Evolutionary conservation across 2,113 vertebrate genomes (phyloP), one percentile per base, ranked within the genome.

Genomic region (Sceloporus tristichus): DNA sequence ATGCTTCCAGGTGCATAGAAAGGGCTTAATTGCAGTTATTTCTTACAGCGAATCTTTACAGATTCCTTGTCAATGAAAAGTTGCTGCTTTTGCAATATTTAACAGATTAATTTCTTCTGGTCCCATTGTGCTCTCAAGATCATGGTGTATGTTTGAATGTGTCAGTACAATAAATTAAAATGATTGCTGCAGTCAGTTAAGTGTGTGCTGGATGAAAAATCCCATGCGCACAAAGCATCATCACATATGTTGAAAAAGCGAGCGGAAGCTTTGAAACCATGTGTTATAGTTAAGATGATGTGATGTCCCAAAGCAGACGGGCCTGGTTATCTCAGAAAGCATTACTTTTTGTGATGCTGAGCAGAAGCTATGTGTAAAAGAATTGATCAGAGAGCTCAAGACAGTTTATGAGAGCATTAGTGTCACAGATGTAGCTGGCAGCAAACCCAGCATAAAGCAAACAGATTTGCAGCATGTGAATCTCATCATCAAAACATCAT

Each of bases 331-430:
- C 92, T 94, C 88, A 91, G 90, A 89, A 96, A 94, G 89, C 88
- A 90, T 79, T 91, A 90, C 91, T 94, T 84, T 94, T 96, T 94
- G 59, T 95, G 91, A 94, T 95, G 91, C 93, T 90, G 94, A 94
- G 92, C 91, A 90, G 95, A 94, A 95, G 91, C 94, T 92, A 85
- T 86, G 94, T 93, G 95, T 92, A 91, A 95, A 97, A 96, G 88
- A 90, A 92, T 91, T 90, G 91, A 96, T 94, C 94, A 96, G 90
- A 96, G 90, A 94, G 62, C 66, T 88, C 82, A 93, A 93, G 82
- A n/a, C 86, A 78, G 48, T 96, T 96, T 96, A 95, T 92, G 91
- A 95, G 86, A 91, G 77, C 93, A 92, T 95, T 95, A 90, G 86
- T 87, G 88, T 90, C 93, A 95, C 86, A 95, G 94, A 95, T 96